Conservation (phyloP, 2,888 invertebrate species). For the Philaethria dido region DNA sequence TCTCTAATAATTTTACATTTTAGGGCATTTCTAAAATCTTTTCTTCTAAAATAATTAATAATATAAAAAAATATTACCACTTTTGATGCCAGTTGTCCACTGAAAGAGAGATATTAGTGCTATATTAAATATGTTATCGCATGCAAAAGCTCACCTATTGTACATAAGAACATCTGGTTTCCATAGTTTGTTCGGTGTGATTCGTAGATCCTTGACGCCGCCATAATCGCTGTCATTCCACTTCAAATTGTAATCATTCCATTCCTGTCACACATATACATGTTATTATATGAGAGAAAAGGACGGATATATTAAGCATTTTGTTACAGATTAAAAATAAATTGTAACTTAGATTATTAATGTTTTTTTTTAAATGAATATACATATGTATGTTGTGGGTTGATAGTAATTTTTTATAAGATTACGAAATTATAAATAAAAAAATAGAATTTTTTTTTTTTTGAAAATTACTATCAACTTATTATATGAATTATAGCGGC, state of each 20-base stretch:
- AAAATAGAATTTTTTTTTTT: too few relatives aligned
- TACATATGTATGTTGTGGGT: background rate
- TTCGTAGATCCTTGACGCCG: slow-evolving; percentile 95
- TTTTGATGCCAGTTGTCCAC: slow-evolving; percentile 29
- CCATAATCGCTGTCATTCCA: slow-evolving; percentile 99
- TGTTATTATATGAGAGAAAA: slow-evolving; percentile 51
- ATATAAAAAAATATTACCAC: slow-evolving; percentile 28
- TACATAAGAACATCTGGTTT: slow-evolving; percentile 99
- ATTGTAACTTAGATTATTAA: background rate
- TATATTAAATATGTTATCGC: slow-evolving; percentile 32
- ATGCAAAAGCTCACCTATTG: slow-evolving; percentile 91
- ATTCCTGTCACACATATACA: slow-evolving; percentile 88
- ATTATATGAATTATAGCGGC: slow-evolving; percentile 48
- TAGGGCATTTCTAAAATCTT: too few relatives aligned
- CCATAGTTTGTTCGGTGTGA: slow-evolving; percentile 98
- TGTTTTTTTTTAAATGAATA: background rate
- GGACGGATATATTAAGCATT: slow-evolving; percentile 37
- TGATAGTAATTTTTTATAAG: background rate
- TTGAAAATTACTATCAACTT: slow-evolving; percentile 47
- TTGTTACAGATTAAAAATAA: slow-evolving; percentile 5
- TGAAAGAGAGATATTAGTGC: slow-evolving; percentile 39
- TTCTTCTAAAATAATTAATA: too few relatives aligned
- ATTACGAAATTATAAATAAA: background rate
- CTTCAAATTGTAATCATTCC: slow-evolving; percentile 98
- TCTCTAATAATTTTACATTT: too few relatives aligned